These are phyloP conservation scores for Jaculus jaculus DNA, from an alignment of 2,113 vertebrate genomes.

Conservation along the genomic window DNA sequence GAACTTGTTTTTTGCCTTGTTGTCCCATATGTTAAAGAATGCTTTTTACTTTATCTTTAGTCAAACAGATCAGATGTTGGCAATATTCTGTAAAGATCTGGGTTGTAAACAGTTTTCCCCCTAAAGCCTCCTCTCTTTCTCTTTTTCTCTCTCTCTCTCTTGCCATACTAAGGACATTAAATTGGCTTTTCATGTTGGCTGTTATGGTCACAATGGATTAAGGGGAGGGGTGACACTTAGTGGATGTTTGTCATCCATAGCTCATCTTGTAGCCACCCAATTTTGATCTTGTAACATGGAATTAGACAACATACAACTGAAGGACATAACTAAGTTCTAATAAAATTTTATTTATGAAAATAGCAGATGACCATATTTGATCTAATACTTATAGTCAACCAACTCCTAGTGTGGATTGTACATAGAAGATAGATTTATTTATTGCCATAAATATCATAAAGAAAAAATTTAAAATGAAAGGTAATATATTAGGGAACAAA, in stretches of 20 bases:
- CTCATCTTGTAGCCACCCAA: neutral
- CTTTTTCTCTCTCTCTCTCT: too few relatives aligned
- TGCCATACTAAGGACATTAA: too few relatives aligned
- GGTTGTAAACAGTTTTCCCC: neutral
- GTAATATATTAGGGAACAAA: neutral
- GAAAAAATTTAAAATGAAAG: conserved; percentile 23
- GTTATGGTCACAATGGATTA: too few relatives aligned
- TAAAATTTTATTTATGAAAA: conserved; percentile 4
- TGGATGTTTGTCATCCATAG: too few relatives aligned
- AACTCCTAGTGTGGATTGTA: neutral
- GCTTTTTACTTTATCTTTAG: neutral
- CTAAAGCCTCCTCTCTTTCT: too few relatives aligned
- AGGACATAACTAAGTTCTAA: neutral
- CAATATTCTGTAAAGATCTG: neutral
- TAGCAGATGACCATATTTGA: neutral
- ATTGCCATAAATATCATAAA: neutral
- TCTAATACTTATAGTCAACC: neutral
- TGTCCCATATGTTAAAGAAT: neutral
- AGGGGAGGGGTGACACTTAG: too few relatives aligned
- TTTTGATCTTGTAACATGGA: neutral
- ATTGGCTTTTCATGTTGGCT: too few relatives aligned
- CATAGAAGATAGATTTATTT: neutral
- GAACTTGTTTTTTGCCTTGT: neutral
- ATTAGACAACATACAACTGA: too few relatives aligned
- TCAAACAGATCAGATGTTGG: neutral